These are phyloP conservation scores for Drosophila malerkotliana DNA, from an alignment of 1,140 invertebrate species.

Conservation along the genomic window DNA sequence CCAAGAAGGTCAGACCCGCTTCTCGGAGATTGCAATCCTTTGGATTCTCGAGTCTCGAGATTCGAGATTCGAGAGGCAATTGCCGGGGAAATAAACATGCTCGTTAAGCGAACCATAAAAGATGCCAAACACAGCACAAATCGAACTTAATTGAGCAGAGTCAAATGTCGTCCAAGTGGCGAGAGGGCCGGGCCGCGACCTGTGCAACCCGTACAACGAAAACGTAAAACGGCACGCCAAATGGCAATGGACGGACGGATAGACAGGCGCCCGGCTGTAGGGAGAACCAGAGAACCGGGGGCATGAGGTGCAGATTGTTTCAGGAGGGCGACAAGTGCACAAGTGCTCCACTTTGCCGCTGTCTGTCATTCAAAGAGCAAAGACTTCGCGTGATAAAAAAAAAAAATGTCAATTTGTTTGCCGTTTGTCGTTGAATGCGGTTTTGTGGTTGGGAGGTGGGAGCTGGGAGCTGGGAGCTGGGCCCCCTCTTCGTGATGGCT, in stretches of 20 bases:
- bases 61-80: not conserved
- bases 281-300: not conserved
- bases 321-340: conserved; percentile 48
- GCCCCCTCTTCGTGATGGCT: not conserved
- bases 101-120: conserved; percentile 66
- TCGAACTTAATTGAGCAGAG: conserved; percentile 77
- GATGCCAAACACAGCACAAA: conserved; percentile 66
- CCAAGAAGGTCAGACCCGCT: conserved; percentile 2
- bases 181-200: conserved; percentile 49
- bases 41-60: not conserved
- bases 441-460: conserved; percentile 24
- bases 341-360: conserved; percentile 62
- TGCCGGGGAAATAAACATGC: conserved; percentile 58
- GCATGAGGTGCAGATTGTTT: conserved; percentile 26
- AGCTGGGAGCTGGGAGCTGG: no score
- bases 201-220: conserved; percentile 9
- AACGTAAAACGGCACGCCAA: conserved; percentile 23
- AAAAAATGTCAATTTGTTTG: conserved; percentile 69
- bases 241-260: conserved; percentile 44
- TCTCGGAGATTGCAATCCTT: not conserved
- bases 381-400: conserved; percentile 63
- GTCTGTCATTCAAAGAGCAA: conserved; percentile 43
- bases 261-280: not conserved
- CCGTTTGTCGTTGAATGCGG: conserved; percentile 63
- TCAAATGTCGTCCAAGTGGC: conserved; percentile 67